Evolutionary conservation across 2,888 invertebrate genomes (phyloP).

Genomic region (Clitarchus hookeri): DNA sequence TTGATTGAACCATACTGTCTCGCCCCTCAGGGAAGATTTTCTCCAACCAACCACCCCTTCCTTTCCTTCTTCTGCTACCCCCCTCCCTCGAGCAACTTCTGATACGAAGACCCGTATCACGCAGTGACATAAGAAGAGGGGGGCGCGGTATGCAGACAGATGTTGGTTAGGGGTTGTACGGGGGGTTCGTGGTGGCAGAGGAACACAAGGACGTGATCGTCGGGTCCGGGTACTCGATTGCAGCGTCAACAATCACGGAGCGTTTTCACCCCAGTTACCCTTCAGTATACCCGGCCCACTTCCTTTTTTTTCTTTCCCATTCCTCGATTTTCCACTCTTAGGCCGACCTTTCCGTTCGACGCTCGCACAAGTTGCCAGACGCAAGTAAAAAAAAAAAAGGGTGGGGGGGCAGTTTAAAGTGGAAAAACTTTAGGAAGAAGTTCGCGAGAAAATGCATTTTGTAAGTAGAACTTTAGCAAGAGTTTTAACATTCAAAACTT

Average conservation of each 20-base stretch:
- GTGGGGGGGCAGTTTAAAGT: background rate
- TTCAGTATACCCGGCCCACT: background rate
- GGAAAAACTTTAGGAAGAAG: background rate
- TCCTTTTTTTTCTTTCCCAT: background rate
- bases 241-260: constrained; percentile 7
- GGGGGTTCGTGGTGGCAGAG: background rate
- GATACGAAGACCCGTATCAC: background rate
- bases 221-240: background rate
- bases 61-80: too few species aligned
- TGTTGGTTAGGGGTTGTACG: background rate
- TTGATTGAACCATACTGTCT: constrained; percentile 1
- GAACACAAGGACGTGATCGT: background rate
- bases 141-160: background rate
- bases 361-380: background rate
- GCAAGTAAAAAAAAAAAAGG: too few species aligned
- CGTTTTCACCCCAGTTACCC: background rate
- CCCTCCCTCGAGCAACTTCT: too few species aligned
- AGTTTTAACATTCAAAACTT: too few species aligned
- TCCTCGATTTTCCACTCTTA: background rate
- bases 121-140: background rate
- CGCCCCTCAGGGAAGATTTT: background rate
- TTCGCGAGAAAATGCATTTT: background rate
- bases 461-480: background rate
- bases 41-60: background rate
- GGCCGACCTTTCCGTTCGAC: background rate